Evolutionary conservation across 2,797 vertebrate species (phyloP), one percentile per base, ranked within the genome.

Genomic region (Ptychadena robeensis): DNA sequence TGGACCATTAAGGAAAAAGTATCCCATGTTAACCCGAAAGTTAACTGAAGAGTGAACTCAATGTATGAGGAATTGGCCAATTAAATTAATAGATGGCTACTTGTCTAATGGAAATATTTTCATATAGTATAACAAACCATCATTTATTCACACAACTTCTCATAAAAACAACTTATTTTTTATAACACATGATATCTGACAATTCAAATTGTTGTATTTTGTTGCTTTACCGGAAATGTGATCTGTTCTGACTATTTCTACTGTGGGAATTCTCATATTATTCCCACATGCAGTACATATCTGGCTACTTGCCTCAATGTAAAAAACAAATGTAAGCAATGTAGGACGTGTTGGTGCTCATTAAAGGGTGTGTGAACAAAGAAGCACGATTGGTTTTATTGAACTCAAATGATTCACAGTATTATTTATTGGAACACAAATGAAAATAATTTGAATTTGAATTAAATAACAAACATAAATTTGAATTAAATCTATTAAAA

Each of bases 351-450:
- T 27, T 80, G 35, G 37, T 14, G 35, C 70, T 40, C 28, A 40
- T 64, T 72, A 71, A 25, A 8, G 11, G 15, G 15, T 37, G 8
- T 32, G 38, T 35, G 35, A 61, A 31, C 32, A 59, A 22, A 72
- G 37, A 6, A 71, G 1, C 6, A 37, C 27, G 11, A 59, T 61
- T 63, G 28, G 7, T 28, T 78, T 44, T 48, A 8, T 2, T 72
- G 61, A 63, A 72, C 38, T 9, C 48, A 63, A 64, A 44, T 28
- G 34, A 71, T 64, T 80, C 32, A 64, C 37, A 70, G 31, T 15
- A 61, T 25, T 65, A 65, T 34, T 40, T 63, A 64, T 14, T 61
- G 37, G 53, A 70, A 38, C 25, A 77, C n/a, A 66, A 27, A 67
- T 69, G 2, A 3, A 12, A 22, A 25, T 30, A 28, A 68, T 59